Conservation (phyloP, 2,888 invertebrate genomes). For the Panopea generosa region DNA sequence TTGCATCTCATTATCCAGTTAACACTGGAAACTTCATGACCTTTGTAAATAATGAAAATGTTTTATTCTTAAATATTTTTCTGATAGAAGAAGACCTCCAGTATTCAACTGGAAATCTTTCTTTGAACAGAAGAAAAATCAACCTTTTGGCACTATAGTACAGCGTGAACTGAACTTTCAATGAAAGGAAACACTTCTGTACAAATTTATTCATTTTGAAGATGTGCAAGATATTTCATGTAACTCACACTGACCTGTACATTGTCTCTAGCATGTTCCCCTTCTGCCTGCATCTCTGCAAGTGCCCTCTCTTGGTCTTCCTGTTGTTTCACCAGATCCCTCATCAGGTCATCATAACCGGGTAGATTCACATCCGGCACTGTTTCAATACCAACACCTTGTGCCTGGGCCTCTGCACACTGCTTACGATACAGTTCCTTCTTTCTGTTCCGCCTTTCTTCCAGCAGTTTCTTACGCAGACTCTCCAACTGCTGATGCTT, state of each 20-base stretch:
- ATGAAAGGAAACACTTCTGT: too few relatives aligned
- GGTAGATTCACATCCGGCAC: slow-evolving; percentile 78
- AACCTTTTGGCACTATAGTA: too few relatives aligned
- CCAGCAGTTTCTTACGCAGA: slow-evolving; percentile 74
- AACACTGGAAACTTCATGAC: too few relatives aligned
- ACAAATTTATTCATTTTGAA: too few relatives aligned
- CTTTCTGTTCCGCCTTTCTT: slow-evolving; percentile 77
- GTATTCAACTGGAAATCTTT: too few relatives aligned
- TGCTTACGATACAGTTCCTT: slow-evolving; percentile 80
- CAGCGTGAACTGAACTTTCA: too few relatives aligned
- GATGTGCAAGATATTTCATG: too few relatives aligned
- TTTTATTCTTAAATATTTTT: too few relatives aligned
- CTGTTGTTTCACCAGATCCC: slow-evolving; percentile 72
- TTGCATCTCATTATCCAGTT: too few relatives aligned
- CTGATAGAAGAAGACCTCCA: too few relatives aligned
- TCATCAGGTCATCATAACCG: slow-evolving; percentile 76
- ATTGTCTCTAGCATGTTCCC: slow-evolving; percentile 55
- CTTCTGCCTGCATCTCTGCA: slow-evolving; percentile 74
- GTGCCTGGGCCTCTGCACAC: slow-evolving; percentile 76
- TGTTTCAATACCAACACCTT: slow-evolving; percentile 75
- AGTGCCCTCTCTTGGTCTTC: slow-evolving; percentile 77
- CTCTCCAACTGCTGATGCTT: slow-evolving; percentile 78
- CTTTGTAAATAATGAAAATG: too few relatives aligned
- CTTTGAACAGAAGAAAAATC: too few relatives aligned
- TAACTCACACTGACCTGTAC: slow-evolving; percentile 48